Conservation (phyloP, 2,888 invertebrate genomes). For the Drosophila aldrichi region DNA sequence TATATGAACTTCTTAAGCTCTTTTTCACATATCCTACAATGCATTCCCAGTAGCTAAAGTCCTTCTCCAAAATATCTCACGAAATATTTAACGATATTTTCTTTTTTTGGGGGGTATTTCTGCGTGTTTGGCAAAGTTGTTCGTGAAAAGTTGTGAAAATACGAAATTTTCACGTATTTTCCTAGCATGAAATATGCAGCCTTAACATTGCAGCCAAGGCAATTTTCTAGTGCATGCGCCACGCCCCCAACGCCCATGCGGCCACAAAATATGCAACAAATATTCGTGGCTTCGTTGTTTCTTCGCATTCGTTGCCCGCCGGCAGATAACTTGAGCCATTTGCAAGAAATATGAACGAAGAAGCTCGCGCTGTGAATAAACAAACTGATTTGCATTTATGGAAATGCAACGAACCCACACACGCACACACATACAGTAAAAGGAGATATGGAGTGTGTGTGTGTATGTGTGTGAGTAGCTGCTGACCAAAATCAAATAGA, state of each 20-base stretch:
- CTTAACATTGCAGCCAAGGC: constrained; percentile 30
- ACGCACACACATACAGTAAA: constrained; percentile 32
- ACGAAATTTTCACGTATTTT: not conserved
- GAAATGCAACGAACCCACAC: constrained; percentile 60
- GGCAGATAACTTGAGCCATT: constrained; percentile 63
- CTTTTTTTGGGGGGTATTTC: too few species aligned
- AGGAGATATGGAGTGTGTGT: constrained; percentile 53
- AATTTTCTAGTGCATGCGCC: constrained; percentile 25
- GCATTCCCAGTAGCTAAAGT: not conserved
- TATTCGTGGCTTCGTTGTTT: constrained; percentile 19
- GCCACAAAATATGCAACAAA: constrained; percentile 49
- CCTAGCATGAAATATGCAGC: constrained; percentile 18
- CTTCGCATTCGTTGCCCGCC: not conserved
- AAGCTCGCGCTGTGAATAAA: constrained; percentile 65
- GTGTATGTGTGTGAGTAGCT: constrained; percentile 24
- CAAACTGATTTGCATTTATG: constrained; percentile 83
- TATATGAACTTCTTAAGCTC: too few species aligned
- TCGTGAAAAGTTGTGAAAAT: constrained; percentile 6
- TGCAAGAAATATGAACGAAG: constrained; percentile 66
- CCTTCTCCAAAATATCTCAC: not conserved
- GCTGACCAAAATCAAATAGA: constrained; percentile 68
- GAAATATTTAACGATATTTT: not conserved
- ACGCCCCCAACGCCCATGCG: constrained; percentile 4
- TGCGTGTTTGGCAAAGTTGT: constrained; percentile 20
- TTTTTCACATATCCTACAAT: not conserved